These are phyloP conservation scores for Ptyas mucosa DNA, from an alignment of 2,113 vertebrate species.

Conservation along the genomic window DNA sequence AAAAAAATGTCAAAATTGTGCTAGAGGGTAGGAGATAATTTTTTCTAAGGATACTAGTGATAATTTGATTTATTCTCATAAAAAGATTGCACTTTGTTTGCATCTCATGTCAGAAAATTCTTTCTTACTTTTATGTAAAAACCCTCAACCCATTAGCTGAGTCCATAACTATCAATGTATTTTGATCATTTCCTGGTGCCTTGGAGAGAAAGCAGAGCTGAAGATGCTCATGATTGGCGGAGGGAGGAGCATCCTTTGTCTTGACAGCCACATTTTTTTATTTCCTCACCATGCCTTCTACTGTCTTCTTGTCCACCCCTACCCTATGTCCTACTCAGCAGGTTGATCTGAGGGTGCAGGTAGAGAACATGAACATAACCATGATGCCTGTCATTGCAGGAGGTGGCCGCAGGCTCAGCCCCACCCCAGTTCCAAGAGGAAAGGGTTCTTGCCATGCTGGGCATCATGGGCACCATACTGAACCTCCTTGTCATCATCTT, in stretches of 20 bases:
- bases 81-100: no score
- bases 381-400: slow-evolving; percentile 73
- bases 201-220: no score
- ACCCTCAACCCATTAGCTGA: no score
- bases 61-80: no score
- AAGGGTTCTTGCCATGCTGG: slow-evolving; percentile 71
- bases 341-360: slow-evolving; percentile 63
- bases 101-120: no score
- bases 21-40: not conserved
- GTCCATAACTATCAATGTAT: no score
- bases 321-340: slow-evolving; percentile 29
- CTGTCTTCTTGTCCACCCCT: not conserved
- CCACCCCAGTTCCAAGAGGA: slow-evolving; percentile 60
- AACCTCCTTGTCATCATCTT: slow-evolving; percentile 83
- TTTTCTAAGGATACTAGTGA: no score
- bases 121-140: no score
- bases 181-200: no score
- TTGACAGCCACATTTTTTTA: not conserved
- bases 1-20: not conserved
- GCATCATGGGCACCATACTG: slow-evolving; percentile 78
- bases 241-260: not conserved
- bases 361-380: slow-evolving; percentile 71
- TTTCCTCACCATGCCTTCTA: not conserved
- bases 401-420: slow-evolving; percentile 67
- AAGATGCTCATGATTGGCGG: no score